Evolutionary conservation across 2,797 vertebrate species (phyloP), one percentile per base, ranked within the genome.

Genomic region (Naso thynnoides): DNA sequence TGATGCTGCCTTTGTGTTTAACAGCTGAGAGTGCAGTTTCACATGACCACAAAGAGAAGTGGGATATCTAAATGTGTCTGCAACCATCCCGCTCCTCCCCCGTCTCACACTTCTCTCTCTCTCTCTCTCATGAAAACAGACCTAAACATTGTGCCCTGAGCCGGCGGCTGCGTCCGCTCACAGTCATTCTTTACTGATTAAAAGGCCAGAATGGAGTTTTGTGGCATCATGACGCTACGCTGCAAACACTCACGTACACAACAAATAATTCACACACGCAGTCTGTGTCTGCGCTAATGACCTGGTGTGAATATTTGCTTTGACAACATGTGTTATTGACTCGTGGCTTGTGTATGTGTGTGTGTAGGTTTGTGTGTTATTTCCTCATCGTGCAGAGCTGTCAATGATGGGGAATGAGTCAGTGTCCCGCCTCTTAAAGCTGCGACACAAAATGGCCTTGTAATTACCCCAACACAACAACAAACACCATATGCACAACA

Each of bases 11-110:
- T 89, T 88, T 92, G 90, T 92, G 82, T 82, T 86, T 82, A 90
- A 82, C 79, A 90, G 93, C 93, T 93, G 93, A 95, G 92, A 81
- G 88, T 59, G 92, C 93, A 93, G 86, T 93, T 95, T 93, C 80
- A 83, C 78, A 69, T 84, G 63, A 78, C 84, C 88, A 91, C 88
- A 93, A 85, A 92, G 92, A 93, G 92, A 94, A 93, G 93, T 93
- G 82, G 89, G 82, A 93, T 90, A 88, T 93, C 84, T 89, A 86
- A 90, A 89, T 79, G 75, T 80, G 86, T 86, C 87, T 78, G 73
- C 71, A 61, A 76, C 44, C 57, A 6, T 11, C 23, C 60, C 14
- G 47, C 66, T 70, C 79, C 73, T 64, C 53, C 67, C 48, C 27
- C 24, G 3, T 48, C 73, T 72, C 57, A 64, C 53, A 73, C 80